Evolutionary conservation across 2,888 invertebrate species (phyloP).

Genomic region (Rhogogaster chlorosoma): DNA sequence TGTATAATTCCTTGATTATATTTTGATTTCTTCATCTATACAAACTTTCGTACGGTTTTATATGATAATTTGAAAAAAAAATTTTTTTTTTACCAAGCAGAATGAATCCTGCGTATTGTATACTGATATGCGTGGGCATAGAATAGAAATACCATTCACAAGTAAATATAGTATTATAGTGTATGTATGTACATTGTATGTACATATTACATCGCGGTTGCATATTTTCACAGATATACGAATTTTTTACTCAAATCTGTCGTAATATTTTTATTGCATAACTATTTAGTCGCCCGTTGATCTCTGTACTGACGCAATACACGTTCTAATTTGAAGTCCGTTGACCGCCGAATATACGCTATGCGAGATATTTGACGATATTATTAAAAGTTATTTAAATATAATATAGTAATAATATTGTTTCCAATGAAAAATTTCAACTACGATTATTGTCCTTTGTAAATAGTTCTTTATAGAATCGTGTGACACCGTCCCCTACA

Average conservation of each 20-base stretch:
- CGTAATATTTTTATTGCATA: constrained; percentile 35
- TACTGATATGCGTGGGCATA: not conserved
- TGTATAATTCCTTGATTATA: not conserved
- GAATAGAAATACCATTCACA: not conserved
- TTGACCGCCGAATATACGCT: constrained; percentile 36
- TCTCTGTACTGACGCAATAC: constrained; percentile 38
- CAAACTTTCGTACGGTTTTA: not conserved
- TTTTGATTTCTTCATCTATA: not conserved
- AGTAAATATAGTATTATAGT: not conserved
- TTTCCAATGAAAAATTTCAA: not conserved
- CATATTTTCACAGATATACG: constrained; percentile 30
- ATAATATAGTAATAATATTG: not conserved
- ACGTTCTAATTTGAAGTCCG: constrained; percentile 40
- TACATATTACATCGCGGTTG: no score
- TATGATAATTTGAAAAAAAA: no score
- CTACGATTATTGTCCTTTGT: not conserved
- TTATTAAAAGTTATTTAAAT: not conserved
- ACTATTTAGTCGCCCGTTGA: constrained; percentile 31
- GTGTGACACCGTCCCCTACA: not conserved
- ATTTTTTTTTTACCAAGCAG: not conserved
- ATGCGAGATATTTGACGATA: not conserved
- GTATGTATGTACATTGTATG: not conserved
- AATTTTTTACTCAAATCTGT: constrained; percentile 16
- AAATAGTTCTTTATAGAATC: not conserved
- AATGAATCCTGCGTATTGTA: not conserved